Evolutionary conservation across 2,888 invertebrate species (phyloP), one percentile per base, ranked within the genome.

Genomic region (Thyatira batis): DNA sequence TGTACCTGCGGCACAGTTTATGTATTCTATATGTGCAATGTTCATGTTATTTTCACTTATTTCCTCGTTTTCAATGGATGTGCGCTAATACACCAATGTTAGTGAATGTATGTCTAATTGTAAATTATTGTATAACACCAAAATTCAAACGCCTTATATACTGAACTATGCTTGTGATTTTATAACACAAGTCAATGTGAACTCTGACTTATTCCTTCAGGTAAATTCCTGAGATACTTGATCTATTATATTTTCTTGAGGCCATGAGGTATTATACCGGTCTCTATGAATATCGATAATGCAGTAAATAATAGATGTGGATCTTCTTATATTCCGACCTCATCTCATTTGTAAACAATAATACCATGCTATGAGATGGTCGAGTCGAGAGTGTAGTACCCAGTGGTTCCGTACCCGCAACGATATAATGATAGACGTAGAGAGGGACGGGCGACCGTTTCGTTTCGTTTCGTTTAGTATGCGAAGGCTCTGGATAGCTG

Each of bases 111-210:
- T 53, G 30, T 51, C 20, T 51, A 49, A 51, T 53, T 54, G 28
- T 46, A 39, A 55, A 52, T 52, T 51, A 33, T 28, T 56, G 21
- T 55, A 45, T 23, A 44, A 27, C 49, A 51, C 55, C 51, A 49
- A 53, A 55, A 45, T 50, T 33, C 20, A 61, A 62, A 65, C 61
- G 61, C 67, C 60, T 72, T 78, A 76, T 80, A 74, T 69, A 78
- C 75, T 74, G 73, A 73, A n/a, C 20, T 20, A 75, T 67, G 80
- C 82, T 78, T 80, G 86, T 88, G 89, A 87, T 86, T 80, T 74
- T 76, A 82, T 85, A 90, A 89, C 89, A 89, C 89, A 90, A 90
- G 89, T 69, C 64, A 73, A 77, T 78, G 77, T 71, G 82, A 79
- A 77, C 73, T 71, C 76, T 73, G 76, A 76, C 74, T 63, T 67